Evolutionary conservation across 2,113 vertebrate genomes (phyloP), one percentile per base, ranked within the genome.

Genomic region (Psettodes erumei): DNA sequence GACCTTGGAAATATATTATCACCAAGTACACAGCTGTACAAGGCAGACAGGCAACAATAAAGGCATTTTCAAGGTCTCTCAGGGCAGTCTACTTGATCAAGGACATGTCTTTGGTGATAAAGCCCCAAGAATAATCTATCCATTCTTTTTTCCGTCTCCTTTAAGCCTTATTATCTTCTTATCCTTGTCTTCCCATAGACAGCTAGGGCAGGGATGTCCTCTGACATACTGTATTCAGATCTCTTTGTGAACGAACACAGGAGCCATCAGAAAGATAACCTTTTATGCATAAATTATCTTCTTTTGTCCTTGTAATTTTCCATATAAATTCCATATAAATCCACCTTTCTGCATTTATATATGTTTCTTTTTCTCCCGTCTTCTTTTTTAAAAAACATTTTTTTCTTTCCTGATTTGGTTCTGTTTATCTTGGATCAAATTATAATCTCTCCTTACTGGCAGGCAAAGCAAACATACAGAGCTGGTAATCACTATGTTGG

Each of bases 1-100:
- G 82, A 78, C 82, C 85, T 73, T 79, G 75, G 84, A 87, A 86
- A 88, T 83, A 71, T 79, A 83, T 85, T 72, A 77, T 86, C 81
- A 82, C 60, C 65, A 2, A 60, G 62, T 76, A 28, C 47, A n/a
- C 35, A 38, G 69, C 63, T 47, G 30, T 33, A 45, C 59, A 70
- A 50, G 59, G 30, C 73, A 75, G 23, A 28, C 42, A 35, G 65
- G 33, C 50, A 73, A 61, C 33, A 64, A 38, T 15, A 32, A 70
- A 81, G 51, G 68, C 40, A 42, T 79, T 66, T 59, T 77, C 79
- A 85, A 88, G 80, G 85, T 85, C 87, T 75, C 87, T 71, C 23
- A 35, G 48, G 18, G 19, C 53, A 56, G 42, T 62, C 50, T 54
- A 7, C 32, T 55, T 76, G 59, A 83, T 79, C 51, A 82, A 74